Conservation (phyloP, 2,797 vertebrate genomes). For the Vespertilio murinus region DNA sequence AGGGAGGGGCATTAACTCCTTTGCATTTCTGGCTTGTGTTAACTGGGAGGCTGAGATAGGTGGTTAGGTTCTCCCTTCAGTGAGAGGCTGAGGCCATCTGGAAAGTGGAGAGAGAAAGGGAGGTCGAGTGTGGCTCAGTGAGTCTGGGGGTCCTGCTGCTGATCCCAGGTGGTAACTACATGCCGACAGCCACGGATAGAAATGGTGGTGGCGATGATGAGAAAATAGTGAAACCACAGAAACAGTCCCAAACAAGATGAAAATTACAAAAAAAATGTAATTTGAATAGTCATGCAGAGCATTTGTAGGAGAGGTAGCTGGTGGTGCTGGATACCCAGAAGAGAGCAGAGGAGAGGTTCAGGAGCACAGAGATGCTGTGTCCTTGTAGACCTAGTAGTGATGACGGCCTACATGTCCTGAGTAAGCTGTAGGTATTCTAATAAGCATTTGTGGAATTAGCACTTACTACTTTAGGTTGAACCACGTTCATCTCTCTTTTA, state of each 20-base stretch:
- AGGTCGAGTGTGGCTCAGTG: accelerated
- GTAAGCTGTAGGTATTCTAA: background rate
- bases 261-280: background rate
- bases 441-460: background rate
- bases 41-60: background rate
- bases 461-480: background rate
- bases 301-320: background rate
- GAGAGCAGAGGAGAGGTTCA: background rate
- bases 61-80: background rate
- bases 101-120: no score
- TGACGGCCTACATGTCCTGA: accelerated
- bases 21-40: background rate
- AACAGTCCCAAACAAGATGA: background rate
- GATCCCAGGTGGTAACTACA: background rate
- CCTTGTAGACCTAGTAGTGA: background rate
- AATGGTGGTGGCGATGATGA: background rate
- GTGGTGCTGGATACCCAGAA: background rate
- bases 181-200: background rate
- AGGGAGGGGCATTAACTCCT: background rate
- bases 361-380: background rate
- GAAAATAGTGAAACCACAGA: background rate
- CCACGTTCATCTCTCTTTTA: background rate
- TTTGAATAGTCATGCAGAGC: background rate
- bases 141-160: background rate
- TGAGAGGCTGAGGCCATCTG: background rate